phyloP scores from a whole-genome alignment of 2,797 vertebrate genomes.

The Lindbergichthys nudifrons region DNA sequence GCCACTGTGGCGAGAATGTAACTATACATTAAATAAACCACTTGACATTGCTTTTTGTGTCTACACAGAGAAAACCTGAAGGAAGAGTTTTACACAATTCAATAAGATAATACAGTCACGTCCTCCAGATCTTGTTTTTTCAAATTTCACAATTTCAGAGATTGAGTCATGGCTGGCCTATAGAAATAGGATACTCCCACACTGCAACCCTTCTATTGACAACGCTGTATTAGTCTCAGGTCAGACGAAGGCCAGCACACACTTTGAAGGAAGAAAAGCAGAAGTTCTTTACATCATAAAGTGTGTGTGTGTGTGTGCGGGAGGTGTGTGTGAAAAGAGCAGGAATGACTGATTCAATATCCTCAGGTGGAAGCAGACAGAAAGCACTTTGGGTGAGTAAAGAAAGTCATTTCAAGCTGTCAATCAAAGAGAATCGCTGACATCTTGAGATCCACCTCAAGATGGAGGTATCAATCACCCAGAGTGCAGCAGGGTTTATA shows the following conservation, averaged over 20 bases:
- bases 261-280: slow-evolving; percentile 27
- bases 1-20: not conserved
- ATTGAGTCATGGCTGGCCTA: slow-evolving; percentile 12
- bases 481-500: slow-evolving; percentile 41
- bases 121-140: slow-evolving; percentile 35
- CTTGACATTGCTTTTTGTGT: slow-evolving; percentile 5
- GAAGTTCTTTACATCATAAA: slow-evolving; percentile 23
- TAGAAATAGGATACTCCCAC: slow-evolving; percentile 39
- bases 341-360: slow-evolving; percentile 63
- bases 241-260: slow-evolving; percentile 35
- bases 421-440: slow-evolving; percentile 75
- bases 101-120: slow-evolving; percentile 31
- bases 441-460: slow-evolving; percentile 58
- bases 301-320: slow-evolving; percentile 1
- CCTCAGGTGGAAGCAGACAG: slow-evolving; percentile 70
- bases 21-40: slow-evolving; percentile 30
- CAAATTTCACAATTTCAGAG: slow-evolving; percentile 11
- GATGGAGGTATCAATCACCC: slow-evolving; percentile 70
- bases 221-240: slow-evolving; percentile 17
- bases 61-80: slow-evolving; percentile 5
- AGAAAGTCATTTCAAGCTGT: slow-evolving; percentile 80
- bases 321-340: slow-evolving; percentile 1
- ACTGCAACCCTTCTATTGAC: slow-evolving; percentile 26
- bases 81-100: slow-evolving; percentile 35
- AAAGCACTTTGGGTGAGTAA: slow-evolving; percentile 74